Evolutionary conservation across 2,113 vertebrate species (phyloP), one percentile per base, ranked within the genome.

Genomic region (Colius striatus): DNA sequence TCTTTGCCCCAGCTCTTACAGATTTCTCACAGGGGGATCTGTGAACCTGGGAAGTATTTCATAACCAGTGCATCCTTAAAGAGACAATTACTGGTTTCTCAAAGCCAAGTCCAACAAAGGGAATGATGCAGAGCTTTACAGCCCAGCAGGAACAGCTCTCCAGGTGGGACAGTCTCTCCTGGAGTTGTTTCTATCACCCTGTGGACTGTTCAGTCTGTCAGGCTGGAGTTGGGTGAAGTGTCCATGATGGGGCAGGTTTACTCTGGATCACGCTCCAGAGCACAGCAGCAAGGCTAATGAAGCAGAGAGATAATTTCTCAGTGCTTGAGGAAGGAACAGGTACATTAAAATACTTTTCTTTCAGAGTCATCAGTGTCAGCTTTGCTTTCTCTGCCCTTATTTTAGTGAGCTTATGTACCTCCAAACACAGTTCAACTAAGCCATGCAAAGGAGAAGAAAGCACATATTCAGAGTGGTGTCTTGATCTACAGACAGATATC

Each of bases 251-350:
- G 74, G 36, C 47, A 83, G 58, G 12, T 82, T 80, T 87, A 61
- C 62, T 50, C 68, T 87, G 77, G 75, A 47, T 73, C 72, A 53
- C 1, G 1, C n/a, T 63, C 26, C 65, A 53, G 34, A 82, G 73
- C 73, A 61, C 38, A 23, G 27, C 0, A 0, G 38, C 38, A n/a
- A 75, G 53, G 36, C 20, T 57, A 45, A 48, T 32, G 61, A 65
- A 75, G 61, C 61, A 73, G 30, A 41, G 57, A 87, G 32, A 6
- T 84, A 72, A 89, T 72, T 78, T 34, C 51, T 84, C 53, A 78
- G 0, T 47, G 57, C 80, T 70, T 0, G 3, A 77, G 73, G 68
- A 76, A 89, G 47, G 20, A 93, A 76, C 9, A 68, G 41, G 9
- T 43, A 30, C n/a, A 23, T 60, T 67, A 57, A 80, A 83, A 41